Base-by-base conservation (phyloP, 2,113 vertebrate species). In the Helogale parvula region DNA sequence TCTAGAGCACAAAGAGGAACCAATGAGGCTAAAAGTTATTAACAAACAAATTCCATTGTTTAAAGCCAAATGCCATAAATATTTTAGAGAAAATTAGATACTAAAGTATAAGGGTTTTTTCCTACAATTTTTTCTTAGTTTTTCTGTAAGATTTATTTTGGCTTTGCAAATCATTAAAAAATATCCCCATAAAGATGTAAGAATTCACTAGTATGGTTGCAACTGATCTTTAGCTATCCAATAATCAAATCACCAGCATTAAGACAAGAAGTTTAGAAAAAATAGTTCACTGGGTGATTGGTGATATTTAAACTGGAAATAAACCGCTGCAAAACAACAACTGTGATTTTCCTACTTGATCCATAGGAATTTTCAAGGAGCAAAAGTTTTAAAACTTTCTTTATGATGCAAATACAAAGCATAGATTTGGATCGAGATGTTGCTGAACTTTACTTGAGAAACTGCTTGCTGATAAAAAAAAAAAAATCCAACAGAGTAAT, bases 11-110 rank as follows among this genome's bases (percentile, higher is more conserved):
- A 38, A 93, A 54, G 9, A 84, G 84, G 74, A 93, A 41, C 57
- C 88, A 97, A 96, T 80, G 81, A 96, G 72, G 29, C 68, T 41
- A 87, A 93, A 88, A 94, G 66, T 74, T 54, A 96, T 95, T 93
- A 90, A 95, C 19, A 54, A 71, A 95, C 38, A 93, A 92, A 96
- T 85, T 80, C n/a, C 31, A 80, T 76, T 45, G 8, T 96, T 80
- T 41, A 38, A 83, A 85, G 25, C n/a, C 50, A 94, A 80, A 86
- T 35, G 65, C 31, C 71, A 65, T 66, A 90, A 90, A 57, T 82
- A 93, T 38, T 50, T 92, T 82, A 69, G 97, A 92, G 92, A 88
- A 80, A 96, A 95, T 71, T 27, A 90, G 84, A 82, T 95, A 63
- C 25, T 69, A 25, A 65, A 47, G 45, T 47, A 47, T 47, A 47